These are phyloP conservation scores for Cabera pusaria DNA, from an alignment of 2,888 invertebrate species.

Conservation along the genomic window DNA sequence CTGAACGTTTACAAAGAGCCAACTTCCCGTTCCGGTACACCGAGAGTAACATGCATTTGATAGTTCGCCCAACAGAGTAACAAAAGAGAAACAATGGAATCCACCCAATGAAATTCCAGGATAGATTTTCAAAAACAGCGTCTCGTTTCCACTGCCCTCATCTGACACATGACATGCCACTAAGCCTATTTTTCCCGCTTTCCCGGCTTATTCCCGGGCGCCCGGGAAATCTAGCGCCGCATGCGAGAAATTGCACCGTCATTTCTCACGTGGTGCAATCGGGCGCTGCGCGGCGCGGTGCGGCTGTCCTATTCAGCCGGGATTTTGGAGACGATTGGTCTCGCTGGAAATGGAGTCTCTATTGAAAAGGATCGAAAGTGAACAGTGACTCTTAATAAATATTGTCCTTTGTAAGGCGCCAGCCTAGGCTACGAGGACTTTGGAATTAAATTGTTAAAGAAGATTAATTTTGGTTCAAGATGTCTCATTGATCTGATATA, in stretches of 20 bases:
- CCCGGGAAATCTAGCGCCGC: slow-evolving; percentile 37
- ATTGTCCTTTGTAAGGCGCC: slow-evolving; percentile 1
- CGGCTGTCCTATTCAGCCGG: slow-evolving; percentile 27
- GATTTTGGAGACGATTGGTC: slow-evolving; percentile 12
- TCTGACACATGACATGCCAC: slow-evolving; percentile 20
- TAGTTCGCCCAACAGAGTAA: too few relatives aligned
- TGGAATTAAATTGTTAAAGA: too few relatives aligned
- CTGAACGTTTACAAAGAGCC: too few relatives aligned
- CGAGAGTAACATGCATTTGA: too few relatives aligned
- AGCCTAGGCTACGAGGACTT: not conserved
- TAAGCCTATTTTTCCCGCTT: slow-evolving; percentile 19
- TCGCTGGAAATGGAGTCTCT: slow-evolving; percentile 2
- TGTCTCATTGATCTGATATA: too few relatives aligned
- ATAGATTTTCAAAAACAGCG: slow-evolving; percentile 13
- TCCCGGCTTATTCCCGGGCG: not conserved
- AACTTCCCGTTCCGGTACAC: too few relatives aligned
- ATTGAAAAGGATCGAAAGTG: not conserved
- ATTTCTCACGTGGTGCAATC: slow-evolving; percentile 31
- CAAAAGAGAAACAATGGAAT: too few relatives aligned
- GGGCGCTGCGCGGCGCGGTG: slow-evolving; percentile 17
- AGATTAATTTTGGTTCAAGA: too few relatives aligned
- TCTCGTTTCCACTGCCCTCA: slow-evolving; percentile 10
- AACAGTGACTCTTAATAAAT: not conserved
- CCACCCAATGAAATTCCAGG: not conserved
- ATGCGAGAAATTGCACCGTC: slow-evolving; percentile 33